phyloP scores from a whole-genome alignment of 2,113 vertebrate species.

The Lamprotornis superbus region DNA sequence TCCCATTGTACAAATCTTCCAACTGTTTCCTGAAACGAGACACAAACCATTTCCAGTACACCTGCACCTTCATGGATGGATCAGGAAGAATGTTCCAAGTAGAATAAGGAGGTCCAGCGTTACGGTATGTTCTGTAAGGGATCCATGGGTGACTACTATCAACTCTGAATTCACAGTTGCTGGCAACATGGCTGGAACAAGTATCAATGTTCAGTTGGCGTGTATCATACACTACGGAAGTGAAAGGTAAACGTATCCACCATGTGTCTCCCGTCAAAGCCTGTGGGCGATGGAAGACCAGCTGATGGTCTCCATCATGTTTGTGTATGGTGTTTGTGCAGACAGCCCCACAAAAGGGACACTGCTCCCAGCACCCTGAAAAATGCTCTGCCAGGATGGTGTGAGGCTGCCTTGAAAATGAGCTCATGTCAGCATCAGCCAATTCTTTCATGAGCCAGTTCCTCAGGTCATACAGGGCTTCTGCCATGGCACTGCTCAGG shows the following conservation, averaged over 20 bases:
- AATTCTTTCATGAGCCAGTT: background rate
- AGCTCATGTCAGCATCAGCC: background rate
- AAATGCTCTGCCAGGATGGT: conserved; percentile 24
- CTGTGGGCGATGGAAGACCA: background rate
- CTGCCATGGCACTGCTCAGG: conserved; percentile 30
- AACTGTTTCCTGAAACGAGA: conserved; percentile 67
- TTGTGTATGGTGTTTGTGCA: conserved; percentile 63
- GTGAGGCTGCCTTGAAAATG: background rate
- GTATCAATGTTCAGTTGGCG: background rate
- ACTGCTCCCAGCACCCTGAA: conserved; percentile 41
- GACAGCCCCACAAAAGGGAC: conserved; percentile 22
- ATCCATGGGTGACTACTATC: no score
- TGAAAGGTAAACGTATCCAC: no score
- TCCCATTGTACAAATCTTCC: background rate
- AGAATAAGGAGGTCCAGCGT: conserved; percentile 29
- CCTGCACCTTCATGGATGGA: conserved; percentile 41
- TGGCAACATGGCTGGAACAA: background rate
- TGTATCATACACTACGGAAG: no score
- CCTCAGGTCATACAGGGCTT: background rate
- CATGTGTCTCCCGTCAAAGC: no score
- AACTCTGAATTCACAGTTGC: no score
- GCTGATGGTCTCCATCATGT: conserved; percentile 51
- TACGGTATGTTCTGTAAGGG: conserved; percentile 45
- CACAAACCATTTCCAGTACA: conserved; percentile 81
- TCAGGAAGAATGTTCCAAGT: conserved; percentile 71